Evolutionary conservation across 1,140 invertebrate species (phyloP).

Genomic region (Plectrocnemia conspersa): DNA sequence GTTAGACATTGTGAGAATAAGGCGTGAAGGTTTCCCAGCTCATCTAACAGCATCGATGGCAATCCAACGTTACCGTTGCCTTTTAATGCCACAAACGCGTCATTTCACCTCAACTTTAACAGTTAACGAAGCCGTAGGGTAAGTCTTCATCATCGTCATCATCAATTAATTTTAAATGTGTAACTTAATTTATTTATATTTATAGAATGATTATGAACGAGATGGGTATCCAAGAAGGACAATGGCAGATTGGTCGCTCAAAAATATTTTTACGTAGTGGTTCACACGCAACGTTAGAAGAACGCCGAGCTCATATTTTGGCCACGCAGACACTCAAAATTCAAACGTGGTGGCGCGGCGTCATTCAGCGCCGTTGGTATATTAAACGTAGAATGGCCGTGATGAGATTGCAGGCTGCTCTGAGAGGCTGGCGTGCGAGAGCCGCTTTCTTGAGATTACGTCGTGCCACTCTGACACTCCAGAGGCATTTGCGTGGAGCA

Average conservation of each 20-base stretch:
- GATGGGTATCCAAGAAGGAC: conserved; percentile 29
- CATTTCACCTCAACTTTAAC: conserved; percentile 41
- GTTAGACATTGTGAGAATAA: conserved; percentile 91
- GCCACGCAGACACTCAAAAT: conserved; percentile 69
- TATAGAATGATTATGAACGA: conserved; percentile 29
- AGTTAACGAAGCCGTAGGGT: conserved; percentile 53
- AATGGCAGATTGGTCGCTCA: conserved; percentile 89
- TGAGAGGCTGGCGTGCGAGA: conserved; percentile 79
- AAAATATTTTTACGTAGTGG: conserved; percentile 84
- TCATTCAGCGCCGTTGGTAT: conserved; percentile 60
- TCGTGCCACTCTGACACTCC: conserved; percentile 83
- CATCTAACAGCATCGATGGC: conserved; percentile 79
- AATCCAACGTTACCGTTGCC: conserved; percentile 71
- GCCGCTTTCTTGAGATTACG: conserved; percentile 77
- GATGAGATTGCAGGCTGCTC: conserved; percentile 78
- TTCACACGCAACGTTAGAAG: conserved; percentile 85
- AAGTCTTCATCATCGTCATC: conserved; percentile 31
- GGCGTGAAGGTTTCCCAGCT: conserved; percentile 89
- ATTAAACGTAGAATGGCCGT: conserved; percentile 63
- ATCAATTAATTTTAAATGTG: neutral
- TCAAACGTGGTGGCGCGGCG: conserved; percentile 63
- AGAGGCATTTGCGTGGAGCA: conserved; percentile 82
- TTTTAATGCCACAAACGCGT: conserved; percentile 42
- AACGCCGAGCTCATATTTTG: conserved; percentile 61
- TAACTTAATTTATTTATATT: conserved; percentile 1